phyloP scores from a whole-genome alignment of 2,888 invertebrate species.

The Scaptomyza parva region DNA sequence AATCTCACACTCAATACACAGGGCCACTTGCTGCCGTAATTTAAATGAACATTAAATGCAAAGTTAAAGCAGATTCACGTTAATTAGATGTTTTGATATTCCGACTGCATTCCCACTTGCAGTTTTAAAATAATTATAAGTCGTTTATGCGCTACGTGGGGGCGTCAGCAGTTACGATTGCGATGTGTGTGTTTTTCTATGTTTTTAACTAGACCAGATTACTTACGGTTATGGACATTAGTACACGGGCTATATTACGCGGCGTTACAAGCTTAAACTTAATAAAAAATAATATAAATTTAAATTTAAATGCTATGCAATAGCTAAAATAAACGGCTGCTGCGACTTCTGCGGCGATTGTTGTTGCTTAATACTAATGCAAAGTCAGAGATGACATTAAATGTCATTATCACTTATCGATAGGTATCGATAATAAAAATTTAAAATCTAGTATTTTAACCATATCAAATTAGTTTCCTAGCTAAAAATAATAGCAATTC shows the following conservation, averaged over 20 bases:
- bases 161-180: slow-evolving; percentile 46
- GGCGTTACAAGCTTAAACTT: slow-evolving; percentile 53
- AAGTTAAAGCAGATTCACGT: slow-evolving; percentile 29
- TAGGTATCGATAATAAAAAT: background rate
- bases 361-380: slow-evolving; percentile 60
- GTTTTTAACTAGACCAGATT: slow-evolving; percentile 14
- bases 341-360: slow-evolving; percentile 54
- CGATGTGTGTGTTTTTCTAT: slow-evolving; percentile 4
- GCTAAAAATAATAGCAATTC: too few species aligned
- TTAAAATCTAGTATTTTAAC: background rate
- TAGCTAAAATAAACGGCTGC: slow-evolving; percentile 65
- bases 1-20: slow-evolving; percentile 1
- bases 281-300: slow-evolving; percentile 34
- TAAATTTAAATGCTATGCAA: slow-evolving; percentile 50
- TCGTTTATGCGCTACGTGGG: slow-evolving; percentile 63
- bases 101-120: slow-evolving; percentile 50
- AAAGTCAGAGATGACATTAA: slow-evolving; percentile 22
- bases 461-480: too few species aligned
- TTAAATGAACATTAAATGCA: slow-evolving; percentile 43
- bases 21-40: slow-evolving; percentile 24
- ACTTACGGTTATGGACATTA: slow-evolving; percentile 85
- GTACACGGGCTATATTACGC: slow-evolving; percentile 72
- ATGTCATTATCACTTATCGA: slow-evolving; percentile 9
- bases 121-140: slow-evolving; percentile 46
- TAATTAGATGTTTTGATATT: slow-evolving; percentile 39